A percentile compares a stretch with the other conserved stretches of the same genome.
Conservation (phyloP, 1,140 invertebrate genomes). For the Delia radicum region DNA sequence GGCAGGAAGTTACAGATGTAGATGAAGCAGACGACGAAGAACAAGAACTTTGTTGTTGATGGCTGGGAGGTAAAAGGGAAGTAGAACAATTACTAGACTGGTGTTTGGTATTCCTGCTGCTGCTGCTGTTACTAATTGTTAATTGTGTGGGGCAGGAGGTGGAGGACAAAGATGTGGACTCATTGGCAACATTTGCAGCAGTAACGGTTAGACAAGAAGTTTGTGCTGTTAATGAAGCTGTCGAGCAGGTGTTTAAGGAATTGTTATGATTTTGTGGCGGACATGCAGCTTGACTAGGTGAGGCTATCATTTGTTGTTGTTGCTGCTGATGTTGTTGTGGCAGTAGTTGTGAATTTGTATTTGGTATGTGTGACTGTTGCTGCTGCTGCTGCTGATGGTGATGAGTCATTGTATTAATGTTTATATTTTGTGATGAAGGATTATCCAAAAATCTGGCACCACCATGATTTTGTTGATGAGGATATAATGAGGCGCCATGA, state of each 20-base stretch:
- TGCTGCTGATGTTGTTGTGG: conserved; percentile 34
- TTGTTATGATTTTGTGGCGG: conserved; percentile 29
- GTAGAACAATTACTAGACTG: neutral
- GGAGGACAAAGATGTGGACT: neutral
- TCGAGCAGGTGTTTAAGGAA: conserved; percentile 23
- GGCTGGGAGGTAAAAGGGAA: conserved; percentile 26
- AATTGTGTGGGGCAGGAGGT: conserved; percentile 6
- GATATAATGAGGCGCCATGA: conserved; percentile 49
- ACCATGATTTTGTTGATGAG: conserved; percentile 54
- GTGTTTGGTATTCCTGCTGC: conserved; percentile 31
- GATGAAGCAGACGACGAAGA: conserved; percentile 47
- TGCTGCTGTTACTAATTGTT: conserved; percentile 44
- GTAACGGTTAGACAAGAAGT: conserved; percentile 31
- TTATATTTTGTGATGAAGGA: conserved; percentile 39
- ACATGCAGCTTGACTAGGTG: conserved; percentile 26
- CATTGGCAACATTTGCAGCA: conserved; percentile 42
- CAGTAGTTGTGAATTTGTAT: neutral
- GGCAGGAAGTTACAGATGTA: conserved; percentile 30
- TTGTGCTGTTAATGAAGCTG: conserved; percentile 22
- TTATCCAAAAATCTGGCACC: conserved; percentile 50
- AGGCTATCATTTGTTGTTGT: conserved; percentile 27
- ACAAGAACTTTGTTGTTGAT: conserved; percentile 34
- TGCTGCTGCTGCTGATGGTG: conserved; percentile 33
- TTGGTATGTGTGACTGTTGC: neutral
- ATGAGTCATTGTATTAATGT: conserved; percentile 32